Conservation (phyloP, 1,140 invertebrate species). For the Cherax quadricarinatus region DNA sequence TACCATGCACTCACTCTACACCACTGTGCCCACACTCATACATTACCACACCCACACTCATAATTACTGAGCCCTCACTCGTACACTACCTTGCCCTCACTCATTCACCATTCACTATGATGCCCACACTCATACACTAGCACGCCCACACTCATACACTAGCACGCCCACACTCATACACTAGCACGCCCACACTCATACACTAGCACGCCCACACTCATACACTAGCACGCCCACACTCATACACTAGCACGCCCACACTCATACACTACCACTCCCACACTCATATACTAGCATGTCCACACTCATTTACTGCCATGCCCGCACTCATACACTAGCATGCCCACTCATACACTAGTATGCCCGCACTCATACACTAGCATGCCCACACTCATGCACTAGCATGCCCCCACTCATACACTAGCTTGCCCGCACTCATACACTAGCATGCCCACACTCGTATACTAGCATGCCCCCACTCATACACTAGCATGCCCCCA, state of each 20-base stretch:
- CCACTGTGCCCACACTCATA: too few species aligned
- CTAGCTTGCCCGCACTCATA: not conserved
- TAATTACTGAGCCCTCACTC: too few species aligned
- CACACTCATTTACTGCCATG: not conserved
- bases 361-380: not conserved
- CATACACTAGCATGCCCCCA: not conserved
- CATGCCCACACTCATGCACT: not conserved
- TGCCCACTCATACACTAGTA: not conserved
- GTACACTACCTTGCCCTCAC: too few species aligned
- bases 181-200: not conserved
- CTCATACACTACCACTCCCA: not conserved
- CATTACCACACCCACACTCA: too few species aligned
- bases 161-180: too few species aligned
- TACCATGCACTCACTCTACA: too few species aligned
- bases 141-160: too few species aligned
- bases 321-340: not conserved
- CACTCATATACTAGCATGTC: not conserved
- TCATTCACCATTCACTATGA: too few species aligned
- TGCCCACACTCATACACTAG: too few species aligned
- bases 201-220: not conserved
- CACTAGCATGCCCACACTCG: not conserved
- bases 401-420: not conserved
- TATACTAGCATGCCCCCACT: not conserved
- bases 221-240: too few species aligned
- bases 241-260: not conserved